phyloP scores from a whole-genome alignment of 2,113 vertebrate species.

The Leptocoma aspasia region DNA sequence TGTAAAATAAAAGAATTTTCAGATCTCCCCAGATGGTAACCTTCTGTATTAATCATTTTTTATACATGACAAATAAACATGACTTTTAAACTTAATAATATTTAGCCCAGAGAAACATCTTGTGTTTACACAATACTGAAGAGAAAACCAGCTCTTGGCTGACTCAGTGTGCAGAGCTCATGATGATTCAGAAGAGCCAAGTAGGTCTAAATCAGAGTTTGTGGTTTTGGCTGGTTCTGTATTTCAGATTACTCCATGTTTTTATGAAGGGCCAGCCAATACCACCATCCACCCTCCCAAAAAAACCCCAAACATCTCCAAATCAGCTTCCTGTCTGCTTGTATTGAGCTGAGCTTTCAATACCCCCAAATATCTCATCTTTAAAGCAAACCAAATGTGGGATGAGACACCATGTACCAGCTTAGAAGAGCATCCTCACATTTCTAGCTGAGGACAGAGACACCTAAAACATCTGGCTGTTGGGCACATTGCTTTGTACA shows the following conservation, averaged over 20 bases:
- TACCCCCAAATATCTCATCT: background rate
- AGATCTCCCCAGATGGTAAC: background rate
- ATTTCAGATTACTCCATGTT: background rate
- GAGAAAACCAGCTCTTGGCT: slow-evolving; percentile 39
- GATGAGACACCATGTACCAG: background rate
- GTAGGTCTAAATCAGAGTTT: slow-evolving; percentile 48
- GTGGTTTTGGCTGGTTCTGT: slow-evolving; percentile 24
- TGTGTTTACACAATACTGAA: slow-evolving; percentile 52
- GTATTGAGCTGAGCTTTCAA: background rate
- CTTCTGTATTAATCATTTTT: background rate
- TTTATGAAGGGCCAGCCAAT: background rate
- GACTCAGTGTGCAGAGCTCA: slow-evolving; percentile 34
- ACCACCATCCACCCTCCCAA: background rate
- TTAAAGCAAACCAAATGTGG: background rate
- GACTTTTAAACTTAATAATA: slow-evolving; percentile 41
- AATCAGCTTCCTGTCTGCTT: background rate
- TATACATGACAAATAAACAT: slow-evolving; percentile 23
- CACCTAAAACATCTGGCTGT: background rate
- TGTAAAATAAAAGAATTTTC: background rate
- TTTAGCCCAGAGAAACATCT: slow-evolving; percentile 52
- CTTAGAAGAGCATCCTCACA: background rate
- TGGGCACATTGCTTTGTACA: background rate
- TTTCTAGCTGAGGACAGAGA: background rate
- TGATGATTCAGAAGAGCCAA: slow-evolving; percentile 53
- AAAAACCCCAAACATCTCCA: background rate